These are phyloP conservation scores for Drosophila orosa DNA, from an alignment of 1,140 invertebrate species.

Conservation along the genomic window DNA sequence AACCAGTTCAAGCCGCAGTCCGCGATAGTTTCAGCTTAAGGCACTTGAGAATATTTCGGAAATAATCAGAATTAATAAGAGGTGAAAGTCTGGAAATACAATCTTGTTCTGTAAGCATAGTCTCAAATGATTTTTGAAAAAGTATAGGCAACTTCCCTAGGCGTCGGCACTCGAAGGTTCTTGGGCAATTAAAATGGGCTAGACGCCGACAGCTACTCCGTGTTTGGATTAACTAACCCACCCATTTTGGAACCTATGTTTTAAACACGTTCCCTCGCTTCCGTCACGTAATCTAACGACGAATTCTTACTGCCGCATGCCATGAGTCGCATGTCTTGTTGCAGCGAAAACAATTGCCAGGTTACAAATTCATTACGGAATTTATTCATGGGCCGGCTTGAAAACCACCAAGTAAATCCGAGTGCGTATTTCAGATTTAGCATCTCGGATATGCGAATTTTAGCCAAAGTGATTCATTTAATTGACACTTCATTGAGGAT, in stretches of 20 bases:
- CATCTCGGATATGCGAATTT: not conserved
- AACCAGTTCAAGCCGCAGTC: conserved; percentile 28
- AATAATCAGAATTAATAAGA: conserved; percentile 4
- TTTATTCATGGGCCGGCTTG: not conserved
- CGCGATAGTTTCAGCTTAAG: not conserved
- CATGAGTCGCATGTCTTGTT: conserved; percentile 10
- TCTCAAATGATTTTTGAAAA: not conserved
- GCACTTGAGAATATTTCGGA: conserved; percentile 14
- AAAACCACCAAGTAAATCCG: not conserved
- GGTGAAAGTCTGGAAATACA: not conserved
- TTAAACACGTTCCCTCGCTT: conserved; percentile 27
- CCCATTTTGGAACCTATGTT: conserved; percentile 16
- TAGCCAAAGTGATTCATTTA: conserved; percentile 26
- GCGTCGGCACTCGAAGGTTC: not conserved
- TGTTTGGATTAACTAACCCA: conserved; percentile 7
- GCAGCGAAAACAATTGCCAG: not conserved
- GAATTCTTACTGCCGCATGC: conserved; percentile 27
- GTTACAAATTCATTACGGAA: not conserved
- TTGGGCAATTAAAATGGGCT: conserved; percentile 4
- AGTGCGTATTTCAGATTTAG: not conserved
- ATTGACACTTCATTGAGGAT: conserved; percentile 37
- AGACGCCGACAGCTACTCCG: not conserved
- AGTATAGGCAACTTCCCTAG: not conserved
- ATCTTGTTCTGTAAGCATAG: not conserved
- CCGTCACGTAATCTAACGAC: conserved; percentile 38